Evolutionary conservation across 1,140 invertebrate genomes (phyloP), one percentile per base, ranked within the genome.

Genomic region (Polypedilum vanderplanki): DNA sequence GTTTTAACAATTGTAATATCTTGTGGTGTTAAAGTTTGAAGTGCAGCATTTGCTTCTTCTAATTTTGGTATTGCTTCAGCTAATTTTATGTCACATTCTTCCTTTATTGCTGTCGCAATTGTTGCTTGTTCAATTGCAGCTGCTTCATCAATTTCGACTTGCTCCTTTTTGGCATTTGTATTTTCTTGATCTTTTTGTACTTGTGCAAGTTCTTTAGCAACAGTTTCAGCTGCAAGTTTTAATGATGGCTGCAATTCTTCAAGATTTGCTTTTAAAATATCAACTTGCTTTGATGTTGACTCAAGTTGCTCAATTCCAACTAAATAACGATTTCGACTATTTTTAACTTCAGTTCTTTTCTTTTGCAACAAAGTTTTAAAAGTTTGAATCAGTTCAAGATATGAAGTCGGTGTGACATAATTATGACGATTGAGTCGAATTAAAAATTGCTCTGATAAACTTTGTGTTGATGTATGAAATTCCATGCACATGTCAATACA

Each of bases 1-100:
- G 95, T 91, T 85, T 97, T 98, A 4, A 99, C 93, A 67, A 97
- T 88, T 40, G 94, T 93, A 74, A 99, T 97, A 83, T 99, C 97
- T 17, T 90, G 86, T 4, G 91, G 89, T 57, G 96, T 98, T 3
- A 99, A 85, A 0, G 95, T 97, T 78, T 98, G 93, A 0, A 99
- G 84, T 3, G 97, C 96, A 1, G 89, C 87, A 77, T 97, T 84
- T 15, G 98, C 97, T n/a, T 90, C 86, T 79, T 96, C 92, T 74
- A 99, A 84, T 76, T 96, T 94, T 0, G 97, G 97, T 84, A 98
- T 90, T 0, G 95, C 97, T 82, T 96, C 93, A 0, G 93, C 91
- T 77, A 99, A 85, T 81, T 98, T 93, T 73, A 91, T 90, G 83
- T 98, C 96, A 81, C 97, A 99, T 80, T 99, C 97, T 75, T 95